phyloP scores from a whole-genome alignment of 2,113 vertebrate genomes.

The Echinops telfairi region DNA sequence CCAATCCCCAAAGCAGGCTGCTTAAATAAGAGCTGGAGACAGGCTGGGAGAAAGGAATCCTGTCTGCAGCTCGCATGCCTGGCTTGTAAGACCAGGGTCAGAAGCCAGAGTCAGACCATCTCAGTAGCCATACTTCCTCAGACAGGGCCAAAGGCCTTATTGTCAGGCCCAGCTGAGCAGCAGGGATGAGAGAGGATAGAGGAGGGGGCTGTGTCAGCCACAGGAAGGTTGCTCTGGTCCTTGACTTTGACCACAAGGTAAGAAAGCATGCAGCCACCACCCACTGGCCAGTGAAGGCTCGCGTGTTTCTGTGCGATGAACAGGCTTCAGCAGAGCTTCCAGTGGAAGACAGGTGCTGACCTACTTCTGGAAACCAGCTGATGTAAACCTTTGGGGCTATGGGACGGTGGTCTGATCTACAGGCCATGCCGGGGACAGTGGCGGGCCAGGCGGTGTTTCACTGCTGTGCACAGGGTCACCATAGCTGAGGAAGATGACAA shows the following conservation, averaged over 20 bases:
- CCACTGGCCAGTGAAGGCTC: background rate
- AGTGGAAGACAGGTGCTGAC: background rate
- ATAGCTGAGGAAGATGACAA: background rate
- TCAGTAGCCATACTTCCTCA: background rate
- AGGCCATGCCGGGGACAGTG: background rate
- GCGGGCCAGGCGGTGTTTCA: no score
- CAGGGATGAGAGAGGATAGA: background rate
- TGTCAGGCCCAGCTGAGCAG: conserved; percentile 36
- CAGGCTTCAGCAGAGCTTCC: background rate
- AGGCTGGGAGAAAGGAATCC: conserved; percentile 20
- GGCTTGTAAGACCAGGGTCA: no score
- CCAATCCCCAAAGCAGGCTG: background rate
- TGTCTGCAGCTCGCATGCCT: background rate
- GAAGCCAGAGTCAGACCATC: background rate
- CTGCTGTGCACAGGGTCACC: background rate
- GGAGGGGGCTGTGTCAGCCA: background rate
- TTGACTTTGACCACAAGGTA: background rate
- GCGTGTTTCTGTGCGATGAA: background rate
- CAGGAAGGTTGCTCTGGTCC: background rate
- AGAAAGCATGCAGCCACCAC: accelerated
- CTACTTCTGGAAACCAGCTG: background rate
- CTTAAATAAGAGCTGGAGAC: background rate
- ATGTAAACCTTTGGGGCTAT: background rate
- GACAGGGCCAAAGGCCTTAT: background rate
- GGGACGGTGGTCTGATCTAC: background rate